Base-by-base conservation (phyloP, 2,797 vertebrate genomes). In the Lepus townsendii region DNA sequence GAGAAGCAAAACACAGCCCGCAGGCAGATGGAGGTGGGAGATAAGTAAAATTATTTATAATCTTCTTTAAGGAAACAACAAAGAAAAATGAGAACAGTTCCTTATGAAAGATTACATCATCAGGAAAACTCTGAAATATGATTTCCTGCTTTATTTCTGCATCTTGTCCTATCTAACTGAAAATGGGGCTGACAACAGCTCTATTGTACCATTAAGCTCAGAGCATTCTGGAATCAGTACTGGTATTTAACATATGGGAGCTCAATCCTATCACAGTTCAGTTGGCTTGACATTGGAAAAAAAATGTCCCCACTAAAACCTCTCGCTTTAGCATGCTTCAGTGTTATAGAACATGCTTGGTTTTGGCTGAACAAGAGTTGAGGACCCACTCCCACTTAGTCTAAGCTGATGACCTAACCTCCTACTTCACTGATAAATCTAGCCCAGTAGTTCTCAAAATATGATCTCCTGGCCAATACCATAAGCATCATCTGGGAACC, bases 41-140 rank as follows among this genome's bases (percentile, higher is more conserved):
- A 79, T 7, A 86, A 83, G 88, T 16, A 17, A n/a, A 52, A 57
- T 57, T 52, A 88, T 88, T 92, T 94, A 72, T 78, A 16, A 93
- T 85, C 62, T 87, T 76, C 72, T 78, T 65, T 71, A 24, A 94
- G 66, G 30, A 54, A 92, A 47, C 27, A 90, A 85, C 73, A 88
- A 75, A 32, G 54, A 94, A 30, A 71, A 90, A 16, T 5, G 72
- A 95, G 60, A 91, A 82, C 17, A 26, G 3, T 72, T 94, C 63
- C 65, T 24, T 66, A 66, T 20, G n/a, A 87, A 85, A 85, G 85
- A 80, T 54, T 2, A 0, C 26, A 77, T 14, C 27, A 30, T n/a
- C 47, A 87, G 68, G 69, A 92, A 66, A 80, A 42, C 8, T 1
- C 12, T 35, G 20, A 80, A 95, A 82, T 22, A 77, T 54, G 80